Evolutionary conservation across 2,797 vertebrate species (phyloP).

Genomic region (Buphagus erythrorhynchus): DNA sequence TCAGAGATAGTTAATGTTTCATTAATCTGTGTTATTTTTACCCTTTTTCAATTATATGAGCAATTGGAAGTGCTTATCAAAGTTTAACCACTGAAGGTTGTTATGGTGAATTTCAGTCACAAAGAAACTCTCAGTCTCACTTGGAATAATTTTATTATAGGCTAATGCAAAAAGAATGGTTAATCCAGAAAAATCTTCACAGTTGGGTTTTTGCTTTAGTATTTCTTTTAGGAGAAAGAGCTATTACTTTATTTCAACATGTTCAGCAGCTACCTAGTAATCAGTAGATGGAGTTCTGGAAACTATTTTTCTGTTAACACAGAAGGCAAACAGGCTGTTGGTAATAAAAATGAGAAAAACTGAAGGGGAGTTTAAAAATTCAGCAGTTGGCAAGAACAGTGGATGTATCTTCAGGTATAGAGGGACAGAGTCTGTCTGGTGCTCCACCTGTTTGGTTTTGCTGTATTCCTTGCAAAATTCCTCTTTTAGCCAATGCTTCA

Average conservation of each 20-base stretch:
- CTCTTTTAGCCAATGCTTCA: background rate
- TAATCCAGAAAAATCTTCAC: background rate
- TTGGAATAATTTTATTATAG: background rate
- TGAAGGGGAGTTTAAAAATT: background rate
- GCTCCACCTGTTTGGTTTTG: background rate
- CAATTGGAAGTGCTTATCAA: background rate
- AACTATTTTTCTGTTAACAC: background rate
- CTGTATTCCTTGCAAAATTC: background rate
- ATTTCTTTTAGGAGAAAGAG: background rate
- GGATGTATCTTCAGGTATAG: background rate
- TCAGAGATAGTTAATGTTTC: background rate
- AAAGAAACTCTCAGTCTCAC: background rate
- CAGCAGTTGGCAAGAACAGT: background rate
- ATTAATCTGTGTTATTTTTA: background rate
- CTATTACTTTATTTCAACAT: background rate
- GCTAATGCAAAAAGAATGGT: background rate
- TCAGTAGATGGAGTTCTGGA: background rate
- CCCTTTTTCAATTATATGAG: background rate
- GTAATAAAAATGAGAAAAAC: background rate
- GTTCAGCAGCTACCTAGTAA: background rate
- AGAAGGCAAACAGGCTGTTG: background rate
- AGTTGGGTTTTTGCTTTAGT: background rate
- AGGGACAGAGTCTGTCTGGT: background rate
- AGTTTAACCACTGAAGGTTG: background rate
- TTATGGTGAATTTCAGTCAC: background rate